Evolutionary conservation across 1,140 invertebrate genomes (phyloP).

Genomic region (Cyclina sinensis): DNA sequence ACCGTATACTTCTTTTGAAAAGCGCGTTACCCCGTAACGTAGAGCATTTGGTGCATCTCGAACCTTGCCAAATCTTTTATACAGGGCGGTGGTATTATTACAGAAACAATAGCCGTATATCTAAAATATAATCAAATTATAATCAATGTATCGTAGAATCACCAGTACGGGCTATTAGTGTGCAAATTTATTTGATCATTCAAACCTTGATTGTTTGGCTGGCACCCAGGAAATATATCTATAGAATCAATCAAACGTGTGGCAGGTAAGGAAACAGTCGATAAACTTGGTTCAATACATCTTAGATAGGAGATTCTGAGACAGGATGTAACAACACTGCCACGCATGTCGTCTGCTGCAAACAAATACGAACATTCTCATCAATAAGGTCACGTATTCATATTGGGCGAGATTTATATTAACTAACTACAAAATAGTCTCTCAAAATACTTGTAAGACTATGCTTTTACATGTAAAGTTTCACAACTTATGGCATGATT

Average conservation of each 20-base stretch:
- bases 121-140: slow-evolving; percentile 21
- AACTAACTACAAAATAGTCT: too few relatives aligned
- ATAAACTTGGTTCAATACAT: slow-evolving; percentile 12
- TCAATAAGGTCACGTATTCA: too few relatives aligned
- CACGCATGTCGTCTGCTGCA: too few relatives aligned
- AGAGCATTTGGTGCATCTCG: not conserved
- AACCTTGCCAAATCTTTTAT: not conserved
- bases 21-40: not conserved
- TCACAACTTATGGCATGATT: too few relatives aligned
- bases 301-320: too few relatives aligned
- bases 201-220: slow-evolving; percentile 11
- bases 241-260: not conserved
- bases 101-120: slow-evolving; percentile 12
- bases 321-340: too few relatives aligned
- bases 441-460: too few relatives aligned
- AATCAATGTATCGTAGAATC: not conserved
- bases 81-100: not conserved
- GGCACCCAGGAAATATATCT: not conserved
- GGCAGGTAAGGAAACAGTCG: not conserved
- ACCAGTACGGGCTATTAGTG: not conserved
- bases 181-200: slow-evolving; percentile 27
- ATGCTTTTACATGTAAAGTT: too few relatives aligned
- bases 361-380: too few relatives aligned
- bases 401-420: too few relatives aligned
- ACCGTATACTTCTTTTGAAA: not conserved